Conservation (phyloP, 2,888 invertebrate genomes). For the Hydriomena furcata region DNA sequence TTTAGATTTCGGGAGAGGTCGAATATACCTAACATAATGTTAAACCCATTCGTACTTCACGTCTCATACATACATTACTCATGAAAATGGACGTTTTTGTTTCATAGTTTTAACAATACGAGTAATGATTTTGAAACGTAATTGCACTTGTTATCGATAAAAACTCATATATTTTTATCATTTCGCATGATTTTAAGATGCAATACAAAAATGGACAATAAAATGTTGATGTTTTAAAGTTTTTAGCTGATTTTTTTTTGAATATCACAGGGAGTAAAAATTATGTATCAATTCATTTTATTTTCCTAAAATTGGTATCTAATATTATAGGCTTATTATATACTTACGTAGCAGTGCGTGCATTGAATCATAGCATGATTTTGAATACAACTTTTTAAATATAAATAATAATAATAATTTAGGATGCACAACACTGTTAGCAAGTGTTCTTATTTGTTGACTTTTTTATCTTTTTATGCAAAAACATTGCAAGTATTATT, state of each 20-base stretch:
- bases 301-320: too few species aligned
- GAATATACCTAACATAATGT: too few species aligned
- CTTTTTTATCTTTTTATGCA: too few species aligned
- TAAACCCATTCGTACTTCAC: constrained; percentile 29
- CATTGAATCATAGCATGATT: too few species aligned
- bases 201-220: constrained; percentile 32
- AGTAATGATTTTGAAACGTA: constrained; percentile 58
- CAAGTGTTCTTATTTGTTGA: too few species aligned
- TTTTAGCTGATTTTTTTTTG: constrained; percentile 10
- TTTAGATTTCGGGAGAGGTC: too few species aligned
- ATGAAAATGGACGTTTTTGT: constrained; percentile 69
- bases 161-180: constrained; percentile 24
- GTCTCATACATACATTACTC: constrained; percentile 62
- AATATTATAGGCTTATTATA: too few species aligned
- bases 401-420: too few species aligned
- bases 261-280: constrained; percentile 22
- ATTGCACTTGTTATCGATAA: constrained; percentile 66
- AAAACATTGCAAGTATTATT: not conserved
- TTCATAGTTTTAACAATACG: constrained; percentile 41
- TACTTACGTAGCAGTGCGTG: too few species aligned
- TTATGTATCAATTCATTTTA: not conserved
- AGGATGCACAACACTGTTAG: too few species aligned
- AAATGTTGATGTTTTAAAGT: constrained; percentile 7
- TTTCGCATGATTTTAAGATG: constrained; percentile 24
- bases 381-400: too few species aligned